These are phyloP conservation scores for Sebastes cheni DNA, from an alignment of 2,797 vertebrate genomes.

Conservation along the genomic window DNA sequence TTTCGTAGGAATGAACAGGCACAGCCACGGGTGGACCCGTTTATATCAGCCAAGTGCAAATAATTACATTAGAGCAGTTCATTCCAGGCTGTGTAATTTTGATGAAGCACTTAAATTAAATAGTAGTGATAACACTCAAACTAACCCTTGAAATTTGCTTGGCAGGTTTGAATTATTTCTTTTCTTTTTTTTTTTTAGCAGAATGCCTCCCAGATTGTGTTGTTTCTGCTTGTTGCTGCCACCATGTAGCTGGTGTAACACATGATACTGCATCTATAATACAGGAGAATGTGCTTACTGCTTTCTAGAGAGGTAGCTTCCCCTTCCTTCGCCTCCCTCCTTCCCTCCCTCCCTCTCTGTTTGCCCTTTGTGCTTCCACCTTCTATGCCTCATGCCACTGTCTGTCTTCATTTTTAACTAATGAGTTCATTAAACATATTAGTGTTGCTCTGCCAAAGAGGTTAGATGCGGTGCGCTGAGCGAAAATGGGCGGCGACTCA, in stretches of 20 bases:
- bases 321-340: background rate
- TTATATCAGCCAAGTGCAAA: constrained; percentile 49
- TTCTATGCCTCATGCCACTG: constrained; percentile 58
- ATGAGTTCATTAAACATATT: constrained; percentile 81
- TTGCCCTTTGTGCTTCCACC: constrained; percentile 59
- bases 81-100: constrained; percentile 38
- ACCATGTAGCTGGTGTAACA: constrained; percentile 4
- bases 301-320: constrained; percentile 18
- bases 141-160: constrained; percentile 22
- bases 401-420: constrained; percentile 79
- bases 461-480: constrained; percentile 51
- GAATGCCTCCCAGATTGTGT: constrained; percentile 1
- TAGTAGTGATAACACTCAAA: constrained; percentile 24
- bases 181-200: background rate
- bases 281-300: constrained; percentile 32
- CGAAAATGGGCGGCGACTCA: constrained; percentile 53
- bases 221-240: constrained; percentile 14
- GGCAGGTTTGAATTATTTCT: constrained; percentile 1
- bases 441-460: constrained; percentile 69
- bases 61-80: constrained; percentile 45
- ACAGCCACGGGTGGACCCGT: constrained; percentile 31
- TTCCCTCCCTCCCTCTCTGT: constrained; percentile 1
- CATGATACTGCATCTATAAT: constrained; percentile 53
- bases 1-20: constrained; percentile 40
- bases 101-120: constrained; percentile 51